Conservation (phyloP, 1,140 invertebrate genomes). For the Drosophila mojavensis region DNA sequence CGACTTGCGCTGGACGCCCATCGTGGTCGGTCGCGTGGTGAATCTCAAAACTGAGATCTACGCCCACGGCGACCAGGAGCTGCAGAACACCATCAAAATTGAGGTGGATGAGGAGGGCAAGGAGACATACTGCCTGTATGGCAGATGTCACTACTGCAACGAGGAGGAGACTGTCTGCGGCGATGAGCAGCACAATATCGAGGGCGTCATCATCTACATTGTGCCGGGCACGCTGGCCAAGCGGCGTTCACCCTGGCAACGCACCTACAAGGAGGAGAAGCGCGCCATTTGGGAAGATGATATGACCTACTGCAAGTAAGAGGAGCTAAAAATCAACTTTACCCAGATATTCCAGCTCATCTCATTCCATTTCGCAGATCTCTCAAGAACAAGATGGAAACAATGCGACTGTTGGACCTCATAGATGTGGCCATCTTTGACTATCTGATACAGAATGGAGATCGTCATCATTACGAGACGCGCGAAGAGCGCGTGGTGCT, state of each 20-base stretch:
- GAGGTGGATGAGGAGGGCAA: conserved; percentile 84
- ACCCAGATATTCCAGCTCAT: neutral
- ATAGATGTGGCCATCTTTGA: conserved; percentile 96
- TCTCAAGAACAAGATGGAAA: conserved; percentile 85
- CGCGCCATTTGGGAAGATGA: conserved; percentile 92
- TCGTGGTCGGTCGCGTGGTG: conserved; percentile 91
- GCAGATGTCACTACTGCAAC: conserved; percentile 95
- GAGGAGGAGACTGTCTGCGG: conserved; percentile 92
- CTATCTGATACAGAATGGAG: conserved; percentile 97
- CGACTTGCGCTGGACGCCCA: conserved; percentile 90
- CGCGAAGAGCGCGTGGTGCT: conserved; percentile 91
- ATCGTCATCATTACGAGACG: conserved; percentile 96
- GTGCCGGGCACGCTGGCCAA: conserved; percentile 89
- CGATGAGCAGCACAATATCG: conserved; percentile 87
- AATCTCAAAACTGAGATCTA: conserved; percentile 90
- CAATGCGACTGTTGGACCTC: conserved; percentile 91
- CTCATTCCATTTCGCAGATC: conserved; percentile 76
- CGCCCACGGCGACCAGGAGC: conserved; percentile 87
- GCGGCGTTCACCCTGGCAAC: conserved; percentile 93
- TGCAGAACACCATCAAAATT: conserved; percentile 85
- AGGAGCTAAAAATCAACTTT: neutral
- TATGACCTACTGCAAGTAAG: conserved; percentile 90
- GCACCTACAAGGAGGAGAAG: conserved; percentile 92
- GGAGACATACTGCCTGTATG: conserved; percentile 90
- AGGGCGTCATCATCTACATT: conserved; percentile 94